Evolutionary conservation across 2,797 vertebrate species (phyloP).

Genomic region (Chloroceryle amazona): DNA sequence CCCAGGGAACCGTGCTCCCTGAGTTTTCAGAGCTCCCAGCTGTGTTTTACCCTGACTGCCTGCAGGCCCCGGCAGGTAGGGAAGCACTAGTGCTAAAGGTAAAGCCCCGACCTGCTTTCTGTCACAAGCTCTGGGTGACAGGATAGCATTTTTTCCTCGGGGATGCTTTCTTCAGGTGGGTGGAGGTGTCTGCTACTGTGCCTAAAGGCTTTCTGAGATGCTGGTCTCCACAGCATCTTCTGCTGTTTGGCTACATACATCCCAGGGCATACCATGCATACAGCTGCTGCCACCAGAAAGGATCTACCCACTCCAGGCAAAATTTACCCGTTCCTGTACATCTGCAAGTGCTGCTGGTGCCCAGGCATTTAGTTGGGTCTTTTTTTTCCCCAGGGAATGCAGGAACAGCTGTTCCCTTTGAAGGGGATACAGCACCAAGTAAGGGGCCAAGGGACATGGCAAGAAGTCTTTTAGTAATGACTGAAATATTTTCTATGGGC

Average conservation of each 20-base stretch:
- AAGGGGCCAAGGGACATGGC: background rate
- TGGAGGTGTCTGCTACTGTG: background rate
- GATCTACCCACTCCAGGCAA: background rate
- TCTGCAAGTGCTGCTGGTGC: background rate
- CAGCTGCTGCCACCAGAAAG: background rate
- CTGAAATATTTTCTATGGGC: background rate
- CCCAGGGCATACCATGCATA: rapidly evolving
- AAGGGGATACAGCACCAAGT: background rate
- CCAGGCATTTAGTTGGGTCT: rapidly evolving
- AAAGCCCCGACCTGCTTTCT: background rate
- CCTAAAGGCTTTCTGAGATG: background rate
- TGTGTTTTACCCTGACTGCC: too few relatives aligned
- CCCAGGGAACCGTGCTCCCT: rapidly evolving
- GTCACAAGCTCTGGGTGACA: background rate
- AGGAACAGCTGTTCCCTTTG: background rate
- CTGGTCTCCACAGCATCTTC: background rate
- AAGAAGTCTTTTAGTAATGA: background rate
- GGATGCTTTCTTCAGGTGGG: background rate
- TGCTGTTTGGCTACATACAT: background rate
- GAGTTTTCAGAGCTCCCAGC: background rate
- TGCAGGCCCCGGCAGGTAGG: background rate
- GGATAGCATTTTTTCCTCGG: background rate
- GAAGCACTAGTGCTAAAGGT: background rate
- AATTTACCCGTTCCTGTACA: background rate
- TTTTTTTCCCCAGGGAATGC: background rate